Percentiles rank a stretch among this genome's conserved stretches.
These are phyloP conservation scores for Hiodon tergisus DNA, from an alignment of 2,113 vertebrate species.

Conservation along the genomic window DNA sequence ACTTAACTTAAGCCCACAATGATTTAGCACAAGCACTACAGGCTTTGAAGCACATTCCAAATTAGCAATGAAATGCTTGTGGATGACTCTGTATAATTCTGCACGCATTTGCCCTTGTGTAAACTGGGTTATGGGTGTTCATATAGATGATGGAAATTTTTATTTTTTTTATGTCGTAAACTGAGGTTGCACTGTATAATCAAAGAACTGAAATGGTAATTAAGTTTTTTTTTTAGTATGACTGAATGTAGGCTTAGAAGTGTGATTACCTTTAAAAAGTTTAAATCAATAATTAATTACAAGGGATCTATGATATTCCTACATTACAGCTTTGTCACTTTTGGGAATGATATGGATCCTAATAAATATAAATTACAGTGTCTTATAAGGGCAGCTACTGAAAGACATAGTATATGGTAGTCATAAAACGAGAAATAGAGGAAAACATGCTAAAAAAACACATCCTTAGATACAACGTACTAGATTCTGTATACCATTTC, in stretches of 20 bases:
- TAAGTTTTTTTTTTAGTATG: neutral
- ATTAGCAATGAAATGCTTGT: constrained; percentile 12
- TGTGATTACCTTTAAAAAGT: too few species aligned
- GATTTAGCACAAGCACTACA: constrained; percentile 24
- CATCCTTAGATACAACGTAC: too few species aligned
- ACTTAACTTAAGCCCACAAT: constrained; percentile 27
- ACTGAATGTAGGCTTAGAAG: neutral
- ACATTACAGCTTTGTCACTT: too few species aligned
- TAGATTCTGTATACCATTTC: too few species aligned
- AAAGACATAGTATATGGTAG: too few species aligned
- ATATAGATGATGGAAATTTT: neutral
- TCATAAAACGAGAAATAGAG: too few species aligned
- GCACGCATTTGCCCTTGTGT: neutral
- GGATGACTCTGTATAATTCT: neutral
- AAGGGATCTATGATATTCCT: too few species aligned
- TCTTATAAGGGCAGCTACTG: too few species aligned
- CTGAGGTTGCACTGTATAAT: neutral
- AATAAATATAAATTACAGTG: too few species aligned
- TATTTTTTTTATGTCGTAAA: neutral
- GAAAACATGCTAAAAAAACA: too few species aligned
- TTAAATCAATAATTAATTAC: too few species aligned
- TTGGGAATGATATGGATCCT: too few species aligned
- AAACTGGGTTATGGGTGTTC: neutral
- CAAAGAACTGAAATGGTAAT: neutral
- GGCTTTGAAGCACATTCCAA: constrained; percentile 41